These are phyloP conservation scores for Cylas formicarius DNA, from an alignment of 1,140 invertebrate species.

Conservation along the genomic window DNA sequence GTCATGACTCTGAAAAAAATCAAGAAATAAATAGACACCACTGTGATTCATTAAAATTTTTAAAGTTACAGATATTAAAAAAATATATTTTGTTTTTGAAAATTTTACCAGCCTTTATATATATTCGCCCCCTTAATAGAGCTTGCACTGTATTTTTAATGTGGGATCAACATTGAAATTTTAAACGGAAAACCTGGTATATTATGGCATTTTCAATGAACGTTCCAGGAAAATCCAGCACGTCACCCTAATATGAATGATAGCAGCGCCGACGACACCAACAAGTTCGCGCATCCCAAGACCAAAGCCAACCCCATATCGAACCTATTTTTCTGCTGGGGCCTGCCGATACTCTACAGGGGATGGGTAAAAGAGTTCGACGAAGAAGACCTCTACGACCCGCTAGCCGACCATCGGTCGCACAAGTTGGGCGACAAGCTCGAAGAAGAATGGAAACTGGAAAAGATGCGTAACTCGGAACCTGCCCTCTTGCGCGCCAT, in stretches of 20 bases:
- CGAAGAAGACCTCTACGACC: conserved; percentile 31
- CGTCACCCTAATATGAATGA: conserved; percentile 22
- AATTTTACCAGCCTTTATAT: no score
- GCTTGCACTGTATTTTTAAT: no score
- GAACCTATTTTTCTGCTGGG: conserved; percentile 46
- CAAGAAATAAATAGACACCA: no score
- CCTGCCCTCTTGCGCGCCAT: conserved; percentile 41
- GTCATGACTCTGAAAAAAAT: no score
- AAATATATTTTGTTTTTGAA: no score
- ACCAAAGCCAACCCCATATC: conserved; percentile 45
- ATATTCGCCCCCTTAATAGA: no score
- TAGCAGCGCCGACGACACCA: conserved; percentile 20
- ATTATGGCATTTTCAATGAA: not conserved
- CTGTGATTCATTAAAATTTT: no score
- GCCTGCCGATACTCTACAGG: conserved; percentile 37
- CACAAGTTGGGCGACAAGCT: conserved; percentile 48
- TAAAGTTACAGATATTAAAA: no score
- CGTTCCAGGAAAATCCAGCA: not conserved
- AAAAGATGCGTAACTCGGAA: conserved; percentile 31
- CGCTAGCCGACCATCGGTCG: conserved; percentile 27
- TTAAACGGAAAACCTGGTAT: no score
- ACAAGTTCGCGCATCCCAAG: conserved; percentile 44
- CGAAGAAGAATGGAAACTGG: conserved; percentile 48
- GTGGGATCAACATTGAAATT: no score
- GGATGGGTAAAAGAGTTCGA: conserved; percentile 30